Evolutionary conservation across 2,113 vertebrate genomes (phyloP), one percentile per base, ranked within the genome.

Genomic region (Vanacampus margaritifer): DNA sequence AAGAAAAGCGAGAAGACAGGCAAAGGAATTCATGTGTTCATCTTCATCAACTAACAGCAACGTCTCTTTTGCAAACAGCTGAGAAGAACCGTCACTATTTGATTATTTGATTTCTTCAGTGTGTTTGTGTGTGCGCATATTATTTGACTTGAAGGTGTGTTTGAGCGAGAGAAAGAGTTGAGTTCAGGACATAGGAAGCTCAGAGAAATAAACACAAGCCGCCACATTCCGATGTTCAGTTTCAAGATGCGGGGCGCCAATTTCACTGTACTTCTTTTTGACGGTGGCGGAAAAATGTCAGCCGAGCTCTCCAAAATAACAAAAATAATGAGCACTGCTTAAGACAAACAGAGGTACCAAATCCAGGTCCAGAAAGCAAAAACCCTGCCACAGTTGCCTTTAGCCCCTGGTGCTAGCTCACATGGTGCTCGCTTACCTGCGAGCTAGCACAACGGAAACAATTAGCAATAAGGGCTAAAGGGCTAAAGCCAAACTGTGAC

Each of bases 121-220:
- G 57, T 75, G 58, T 65, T 53, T 76, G 16, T 45, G 45, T 23
- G 58, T 35, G 26, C 21, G 14, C 39, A 17, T 43, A 12, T 62
- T 28, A 61, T 53, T 59, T 57, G 19, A 46, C 17, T 46, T 8
- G 23, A 13, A 48, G 48, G 58, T 53, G 45, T 36, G 61, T 65
- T 43, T 41, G 14, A 11, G 16, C 60, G 53, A 53, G 36, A 32
- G 36, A 16, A 10, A 45, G 66, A 70, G 79, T 80, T 86, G 68
- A 82, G 72, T 71, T 83, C 37, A 80, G 84, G 83, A 81, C 82
- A 66, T n/a, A 39, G 72, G 74, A 77, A 82, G 75, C 82, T 87
- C 77, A 83, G 79, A 74, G 71, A 65, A 71, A 62, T 23, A 24
- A 76, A 71, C 56, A 69, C 60, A 68, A 68, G 56, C 67, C 46